Evolutionary conservation across 1,140 invertebrate species (phyloP), one percentile per base, ranked within the genome.

Genomic region (Plodia interpunctella): DNA sequence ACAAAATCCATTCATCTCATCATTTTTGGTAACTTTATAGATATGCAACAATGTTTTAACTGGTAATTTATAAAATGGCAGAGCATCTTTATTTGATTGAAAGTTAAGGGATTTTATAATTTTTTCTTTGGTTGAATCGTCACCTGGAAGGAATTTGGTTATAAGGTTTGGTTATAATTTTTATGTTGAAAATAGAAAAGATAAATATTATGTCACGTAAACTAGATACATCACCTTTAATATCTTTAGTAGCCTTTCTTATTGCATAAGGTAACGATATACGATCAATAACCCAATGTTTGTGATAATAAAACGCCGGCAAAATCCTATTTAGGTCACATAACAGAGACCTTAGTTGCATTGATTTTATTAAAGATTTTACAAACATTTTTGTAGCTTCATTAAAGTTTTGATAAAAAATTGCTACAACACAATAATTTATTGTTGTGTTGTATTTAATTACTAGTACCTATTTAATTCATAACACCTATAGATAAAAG

Each of bases 91-190:
- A 49, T 72, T 57, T 56, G 66, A 65, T 63, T 68, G 38, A 61
- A 90, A 86, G 68, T 88, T 84, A 49, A 90, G 70, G 63, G 72
- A 56, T 19, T 68, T 68, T 63, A 90, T 68, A 30, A 83, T 66
- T 57, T 70, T 64, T 51, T 65, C 56, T 70, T 79, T 86, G 21
- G 21, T 25, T 10, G 57, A 59, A 20, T 60, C 49, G 44, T 75
- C 21, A 65, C 63, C 76, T 83, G 54, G 8, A 78, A 80, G 21
- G 51, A 19, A 55, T 21, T 49, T 19, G 8, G 35, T 32, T 32
- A 32, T 10, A 3, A 10, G 9, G 30, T 54, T 54, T 30, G 4
- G 0, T n/a, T 30, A 1, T 54, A 54, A 30, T 54, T 5, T 54
- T 10, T n/a, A 15, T 8, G 49, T 50, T 50, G 17, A n/a, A 50